These are phyloP conservation scores for Pica pica DNA, from an alignment of 2,113 vertebrate species.

Conservation along the genomic window DNA sequence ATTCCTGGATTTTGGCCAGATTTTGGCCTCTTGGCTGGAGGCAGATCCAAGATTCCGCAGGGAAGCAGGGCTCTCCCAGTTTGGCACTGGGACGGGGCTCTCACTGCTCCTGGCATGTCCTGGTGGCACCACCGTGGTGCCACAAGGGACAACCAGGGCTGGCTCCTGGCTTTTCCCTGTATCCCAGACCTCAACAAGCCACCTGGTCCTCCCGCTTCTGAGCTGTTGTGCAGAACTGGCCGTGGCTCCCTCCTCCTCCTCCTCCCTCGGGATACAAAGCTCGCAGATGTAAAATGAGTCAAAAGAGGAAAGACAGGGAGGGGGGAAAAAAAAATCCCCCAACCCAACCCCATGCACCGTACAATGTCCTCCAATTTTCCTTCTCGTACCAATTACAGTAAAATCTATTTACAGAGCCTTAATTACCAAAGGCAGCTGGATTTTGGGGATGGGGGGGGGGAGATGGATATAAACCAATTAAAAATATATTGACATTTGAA, in stretches of 20 bases:
- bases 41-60: fast-evolving
- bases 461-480: conserved; percentile 58
- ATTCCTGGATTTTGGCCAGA: background rate
- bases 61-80: background rate
- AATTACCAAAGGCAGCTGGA: conserved; percentile 55
- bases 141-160: background rate
- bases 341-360: background rate
- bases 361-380: conserved; percentile 55
- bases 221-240: background rate
- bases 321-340: background rate
- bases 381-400: conserved; percentile 53
- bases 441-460: background rate
- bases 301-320: background rate
- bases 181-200: background rate
- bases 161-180: fast-evolving
- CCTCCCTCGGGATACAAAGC: background rate
- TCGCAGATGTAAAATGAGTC: conserved; percentile 18
- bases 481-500: conserved; percentile 70
- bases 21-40: background rate
- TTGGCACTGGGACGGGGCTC: background rate
- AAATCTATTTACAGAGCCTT: conserved; percentile 68
- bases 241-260: background rate
- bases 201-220: background rate
- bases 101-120: fast-evolving
- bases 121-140: fast-evolving